These are phyloP conservation scores for Anisognathus igniventris DNA, from an alignment of 2,797 vertebrate genomes.

Conservation along the genomic window DNA sequence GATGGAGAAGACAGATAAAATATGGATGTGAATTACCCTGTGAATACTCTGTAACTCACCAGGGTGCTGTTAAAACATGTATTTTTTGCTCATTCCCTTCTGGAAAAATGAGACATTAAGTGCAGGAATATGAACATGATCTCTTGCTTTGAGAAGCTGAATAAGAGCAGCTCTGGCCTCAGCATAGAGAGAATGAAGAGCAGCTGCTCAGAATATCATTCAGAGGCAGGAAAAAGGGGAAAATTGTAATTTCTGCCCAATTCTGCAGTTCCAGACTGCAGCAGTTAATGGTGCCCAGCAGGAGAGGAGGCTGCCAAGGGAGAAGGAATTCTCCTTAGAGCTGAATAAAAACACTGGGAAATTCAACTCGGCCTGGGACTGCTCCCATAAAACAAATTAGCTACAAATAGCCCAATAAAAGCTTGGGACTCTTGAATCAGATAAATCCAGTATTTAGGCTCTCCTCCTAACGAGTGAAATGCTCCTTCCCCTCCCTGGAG, in stretches of 20 bases:
- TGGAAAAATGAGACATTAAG: background rate
- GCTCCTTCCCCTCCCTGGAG: background rate
- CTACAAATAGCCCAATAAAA: conserved; percentile 47
- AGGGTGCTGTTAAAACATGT: background rate
- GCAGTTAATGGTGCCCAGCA: background rate
- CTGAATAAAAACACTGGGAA: conserved; percentile 14
- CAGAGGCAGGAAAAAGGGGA: background rate
- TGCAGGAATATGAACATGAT: background rate
- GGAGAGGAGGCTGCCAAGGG: conserved; percentile 61
- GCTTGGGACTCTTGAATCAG: conserved; percentile 9
- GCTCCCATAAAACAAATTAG: conserved; percentile 15
- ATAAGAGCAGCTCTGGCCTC: background rate
- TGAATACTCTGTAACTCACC: background rate
- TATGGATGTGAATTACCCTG: background rate
- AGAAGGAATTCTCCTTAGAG: background rate
- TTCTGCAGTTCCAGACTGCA: conserved; percentile 52
- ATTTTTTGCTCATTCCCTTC: background rate
- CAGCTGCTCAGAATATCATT: background rate
- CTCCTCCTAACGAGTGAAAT: background rate
- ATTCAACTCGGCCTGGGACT: background rate
- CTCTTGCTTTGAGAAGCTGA: background rate
- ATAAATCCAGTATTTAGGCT: background rate
- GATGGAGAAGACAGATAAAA: background rate
- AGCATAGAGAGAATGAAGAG: background rate
- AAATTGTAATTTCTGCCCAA: conserved; percentile 13